These are phyloP conservation scores for Eurystomus glaucurus DNA, from an alignment of 2,797 vertebrate species.

Conservation along the genomic window DNA sequence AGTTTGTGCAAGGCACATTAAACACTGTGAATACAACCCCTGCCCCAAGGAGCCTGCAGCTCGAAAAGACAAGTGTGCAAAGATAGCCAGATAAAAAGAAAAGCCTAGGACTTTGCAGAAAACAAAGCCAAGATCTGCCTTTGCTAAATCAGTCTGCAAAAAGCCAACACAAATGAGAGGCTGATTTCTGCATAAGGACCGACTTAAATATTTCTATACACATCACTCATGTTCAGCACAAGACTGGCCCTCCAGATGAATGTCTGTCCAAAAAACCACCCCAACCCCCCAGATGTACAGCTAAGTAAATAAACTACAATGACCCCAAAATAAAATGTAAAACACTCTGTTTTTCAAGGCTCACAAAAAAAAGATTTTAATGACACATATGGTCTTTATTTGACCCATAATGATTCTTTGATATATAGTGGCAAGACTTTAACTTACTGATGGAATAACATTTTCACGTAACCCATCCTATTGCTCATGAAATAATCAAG, in stretches of 20 bases:
- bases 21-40: constrained; percentile 55
- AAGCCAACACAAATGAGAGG: constrained; percentile 10
- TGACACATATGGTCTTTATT: constrained; percentile 32
- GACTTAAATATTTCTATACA: neutral
- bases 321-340: constrained; percentile 48
- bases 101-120: neutral
- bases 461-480: neutral
- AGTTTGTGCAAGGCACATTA: constrained; percentile 41
- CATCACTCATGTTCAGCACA: neutral
- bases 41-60: constrained; percentile 34
- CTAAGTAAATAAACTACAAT: constrained; percentile 58
- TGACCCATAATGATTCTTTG: constrained; percentile 31
- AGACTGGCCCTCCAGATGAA: neutral
- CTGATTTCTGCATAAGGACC: neutral
- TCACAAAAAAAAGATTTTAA: constrained; percentile 31
- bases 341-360: constrained; percentile 4
- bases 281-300: neutral
- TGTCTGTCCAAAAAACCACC: neutral
- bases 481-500: neutral
- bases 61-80: constrained; percentile 6
- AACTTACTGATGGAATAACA: neutral
- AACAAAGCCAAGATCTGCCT: neutral
- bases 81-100: constrained; percentile 29
- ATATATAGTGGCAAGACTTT: neutral
- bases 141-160: neutral